Percentiles rank a stretch among this genome's conserved stretches.
phyloP scores from a whole-genome alignment of 2,113 vertebrate species.

The Hipposideros armiger region DNA sequence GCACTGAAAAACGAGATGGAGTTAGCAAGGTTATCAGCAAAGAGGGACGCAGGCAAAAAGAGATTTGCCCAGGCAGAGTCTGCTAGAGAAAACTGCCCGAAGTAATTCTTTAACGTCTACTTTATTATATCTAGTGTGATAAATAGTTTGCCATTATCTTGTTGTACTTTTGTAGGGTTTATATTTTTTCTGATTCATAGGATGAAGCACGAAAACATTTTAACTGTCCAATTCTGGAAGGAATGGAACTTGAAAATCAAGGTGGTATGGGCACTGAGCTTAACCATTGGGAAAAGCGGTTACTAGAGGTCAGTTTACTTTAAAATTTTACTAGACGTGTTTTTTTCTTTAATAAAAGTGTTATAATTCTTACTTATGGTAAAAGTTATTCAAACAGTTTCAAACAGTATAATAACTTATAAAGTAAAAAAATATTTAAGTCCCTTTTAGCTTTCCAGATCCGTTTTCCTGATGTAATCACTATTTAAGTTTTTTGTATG shows the following conservation, averaged over 20 bases:
- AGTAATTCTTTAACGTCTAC: neutral
- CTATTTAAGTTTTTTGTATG: neutral
- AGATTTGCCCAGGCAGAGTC: too few relatives aligned
- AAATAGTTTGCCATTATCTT: neutral
- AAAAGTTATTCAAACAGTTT: conserved; percentile 12
- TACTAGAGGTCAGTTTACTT: conserved; percentile 92
- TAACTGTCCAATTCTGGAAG: conserved; percentile 94
- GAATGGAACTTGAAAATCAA: conserved; percentile 99
- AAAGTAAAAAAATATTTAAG: neutral
- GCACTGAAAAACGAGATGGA: too few relatives aligned
- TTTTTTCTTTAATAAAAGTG: neutral
- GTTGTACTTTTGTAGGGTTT: neutral
- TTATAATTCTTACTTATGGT: neutral
- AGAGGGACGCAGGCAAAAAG: too few relatives aligned
- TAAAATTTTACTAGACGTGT: neutral
- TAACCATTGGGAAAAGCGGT: conserved; percentile 98
- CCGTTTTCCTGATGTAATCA: neutral
- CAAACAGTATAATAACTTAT: neutral
- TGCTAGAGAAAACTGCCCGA: neutral
- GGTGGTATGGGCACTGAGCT: conserved; percentile 97
- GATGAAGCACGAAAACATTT: conserved; percentile 96
- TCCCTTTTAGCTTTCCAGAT: neutral
- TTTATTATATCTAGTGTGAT: neutral
- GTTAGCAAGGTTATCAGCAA: too few relatives aligned
- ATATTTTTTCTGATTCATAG: conserved; percentile 84